Conservation (phyloP, 2,888 invertebrate genomes). For the Omphaloscelis lunosa region DNA sequence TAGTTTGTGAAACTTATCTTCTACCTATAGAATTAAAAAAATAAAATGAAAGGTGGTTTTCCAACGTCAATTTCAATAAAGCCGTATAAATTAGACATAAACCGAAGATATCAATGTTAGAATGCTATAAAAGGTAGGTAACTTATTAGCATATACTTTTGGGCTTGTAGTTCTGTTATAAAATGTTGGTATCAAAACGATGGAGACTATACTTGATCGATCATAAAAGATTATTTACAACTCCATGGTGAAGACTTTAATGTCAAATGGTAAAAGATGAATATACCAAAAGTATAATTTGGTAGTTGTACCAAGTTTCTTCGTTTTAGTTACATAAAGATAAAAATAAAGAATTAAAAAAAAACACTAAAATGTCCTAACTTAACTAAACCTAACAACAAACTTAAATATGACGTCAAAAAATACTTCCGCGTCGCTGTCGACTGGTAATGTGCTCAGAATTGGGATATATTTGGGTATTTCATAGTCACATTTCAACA, state of each 20-base stretch:
- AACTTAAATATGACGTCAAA: too few relatives aligned
- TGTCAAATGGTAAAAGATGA: not conserved
- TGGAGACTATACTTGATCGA: not conserved
- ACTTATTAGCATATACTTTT: constrained; percentile 33
- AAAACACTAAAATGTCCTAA: too few relatives aligned
- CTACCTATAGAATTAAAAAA: too few relatives aligned
- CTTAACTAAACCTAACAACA: too few relatives aligned
- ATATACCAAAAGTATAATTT: not conserved
- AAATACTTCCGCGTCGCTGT: too few relatives aligned
- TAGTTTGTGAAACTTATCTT: not conserved
- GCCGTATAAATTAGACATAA: constrained; percentile 40
- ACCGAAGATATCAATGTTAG: constrained; percentile 13
- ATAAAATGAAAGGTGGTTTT: too few relatives aligned
- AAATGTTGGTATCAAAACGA: not conserved
- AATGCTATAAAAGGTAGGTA: constrained; percentile 27
- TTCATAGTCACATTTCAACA: not conserved
- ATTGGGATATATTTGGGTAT: too few relatives aligned
- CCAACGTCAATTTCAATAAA: not conserved
- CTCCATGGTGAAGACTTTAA: not conserved
- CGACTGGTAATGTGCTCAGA: too few relatives aligned
- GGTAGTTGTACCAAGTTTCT: not conserved
- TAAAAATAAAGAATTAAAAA: too few relatives aligned
- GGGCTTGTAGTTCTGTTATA: constrained; percentile 15
- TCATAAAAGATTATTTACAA: constrained; percentile 34
- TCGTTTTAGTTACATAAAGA: not conserved